Evolutionary conservation across 1,140 invertebrate species (phyloP).

Genomic region (Listronotus bonariensis): DNA sequence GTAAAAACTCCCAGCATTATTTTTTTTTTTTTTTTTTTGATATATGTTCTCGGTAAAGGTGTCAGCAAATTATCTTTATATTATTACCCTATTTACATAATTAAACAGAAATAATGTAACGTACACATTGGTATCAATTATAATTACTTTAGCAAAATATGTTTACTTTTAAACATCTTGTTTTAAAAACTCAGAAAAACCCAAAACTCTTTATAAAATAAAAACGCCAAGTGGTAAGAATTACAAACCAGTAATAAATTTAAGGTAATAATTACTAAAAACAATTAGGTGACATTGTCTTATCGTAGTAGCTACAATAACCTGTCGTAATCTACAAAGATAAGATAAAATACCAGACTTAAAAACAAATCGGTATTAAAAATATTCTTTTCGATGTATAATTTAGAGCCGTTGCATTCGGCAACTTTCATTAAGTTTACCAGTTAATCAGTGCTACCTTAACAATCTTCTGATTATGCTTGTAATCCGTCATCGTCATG

Average conservation of each 20-base stretch:
- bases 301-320: conserved; percentile 26
- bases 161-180: too few relatives aligned
- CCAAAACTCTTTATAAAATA: too few relatives aligned
- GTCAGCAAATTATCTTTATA: too few relatives aligned
- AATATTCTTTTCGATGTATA: conserved; percentile 18
- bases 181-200: too few relatives aligned
- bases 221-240: not conserved
- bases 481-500: conserved; percentile 8
- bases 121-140: too few relatives aligned
- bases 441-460: not conserved
- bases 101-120: too few relatives aligned
- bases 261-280: not conserved
- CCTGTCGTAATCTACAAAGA: conserved; percentile 15
- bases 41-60: not conserved
- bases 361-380: conserved; percentile 21
- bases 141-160: too few relatives aligned
- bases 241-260: not conserved
- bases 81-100: too few relatives aligned
- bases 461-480: conserved; percentile 18
- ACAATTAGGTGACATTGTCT: conserved; percentile 18
- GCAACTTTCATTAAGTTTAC: conserved; percentile 3
- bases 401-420: conserved; percentile 5
- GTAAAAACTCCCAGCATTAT: too few relatives aligned
- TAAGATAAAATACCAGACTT: conserved; percentile 27
- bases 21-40: too few relatives aligned